Base-by-base conservation (phyloP, 2,797 vertebrate genomes). In the Notolabrus celidotus region DNA sequence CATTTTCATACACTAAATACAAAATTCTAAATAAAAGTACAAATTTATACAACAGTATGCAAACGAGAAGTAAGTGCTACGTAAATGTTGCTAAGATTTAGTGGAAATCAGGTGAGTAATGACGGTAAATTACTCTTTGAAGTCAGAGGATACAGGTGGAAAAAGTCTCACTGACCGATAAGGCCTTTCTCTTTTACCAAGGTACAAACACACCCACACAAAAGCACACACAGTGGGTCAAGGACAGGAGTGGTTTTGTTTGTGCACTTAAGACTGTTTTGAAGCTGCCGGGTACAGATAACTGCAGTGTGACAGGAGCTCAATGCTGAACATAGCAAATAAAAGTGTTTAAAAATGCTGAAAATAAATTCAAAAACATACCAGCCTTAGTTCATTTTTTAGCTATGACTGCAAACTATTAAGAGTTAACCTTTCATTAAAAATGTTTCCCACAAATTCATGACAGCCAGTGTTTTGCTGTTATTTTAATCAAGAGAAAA, bases 121-220 rank as follows among this genome's bases (percentile, higher is more conserved):
- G 53, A 82, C 72, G 71, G 90, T 86, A 52, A 12, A 19, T 29
- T 15, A 52, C 70, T 57, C 74, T 87, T 84, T 86, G 76, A 91
- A 88, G 70, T 57, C 41, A 47, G 9, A 27, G 50, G 41, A 55
- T 38, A 74, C 97, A 99, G 96, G 92, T 98, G 97, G 79, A 50
- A 36, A 43, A 87, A 88, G 72, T 97, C 97, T 86, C 96, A 97
- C 93, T 90, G 76, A 55, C 54, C 20, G 92, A 90, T 92, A 90
- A 93, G 82, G 67, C 74, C 63, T 63, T 79, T 82, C 62, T 85
- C 55, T 57, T n/a, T 62, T 78, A 69, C 53, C 56, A 20, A 38
- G 69, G 82, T 79, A 84, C 83, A 86, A 75, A 82, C 73, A 80
- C 79, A 85, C 82, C 75, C 12, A 17, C 57, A 54, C 59, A 55